These are phyloP conservation scores for human DNA, from an alignment of 2,113 vertebrate species.

Conservation along the genomic window GRCh38 chr15:62395001-62395500, in stretches of 20 bases:
- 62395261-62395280: not conserved
- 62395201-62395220: not conserved
- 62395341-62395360: not conserved
- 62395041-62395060: not conserved
- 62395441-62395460: not conserved
- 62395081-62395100: not conserved
- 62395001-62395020: not conserved
- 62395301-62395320: not conserved
- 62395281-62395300: not conserved
- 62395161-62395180: not conserved
- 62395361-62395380: not conserved
- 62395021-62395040: conserved; percentile 39
- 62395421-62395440: not conserved
- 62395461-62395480: not conserved
- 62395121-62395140: not conserved
- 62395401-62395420: not conserved
- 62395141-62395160: not conserved
- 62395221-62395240: not conserved
- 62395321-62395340: not conserved
- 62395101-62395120: not conserved
- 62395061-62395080: not conserved
- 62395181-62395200: not conserved
- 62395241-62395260: not conserved
- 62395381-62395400: not conserved
- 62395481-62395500: not conserved